Evolutionary conservation across 1,140 invertebrate genomes (phyloP), one percentile per base, ranked within the genome.

Genomic region (Phthorimaea operculella): DNA sequence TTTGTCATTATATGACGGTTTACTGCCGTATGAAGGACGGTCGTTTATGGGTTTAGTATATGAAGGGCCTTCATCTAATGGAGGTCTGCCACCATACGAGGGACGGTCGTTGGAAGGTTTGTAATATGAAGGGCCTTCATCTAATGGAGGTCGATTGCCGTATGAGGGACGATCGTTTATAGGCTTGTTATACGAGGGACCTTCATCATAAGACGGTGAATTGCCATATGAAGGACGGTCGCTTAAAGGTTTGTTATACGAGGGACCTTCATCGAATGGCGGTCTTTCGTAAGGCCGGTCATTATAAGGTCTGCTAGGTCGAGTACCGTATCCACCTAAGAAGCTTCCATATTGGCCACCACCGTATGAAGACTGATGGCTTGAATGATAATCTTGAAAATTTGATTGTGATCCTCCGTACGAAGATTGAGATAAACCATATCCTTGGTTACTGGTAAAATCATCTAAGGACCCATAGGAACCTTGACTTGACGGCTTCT

Each of bases 191-290:
- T 58, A 59, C 0, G 16, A 44, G 34, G 63, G 54, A 15, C 28
- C 21, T 17, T 52, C 36, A 4, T 47, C 57, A 57, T 64, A 58
- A 0, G 34, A 10, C 18, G 59, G 55, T 14, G 48, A 57, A 36
- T 11, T 21, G n/a, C 47, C 56, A 36, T 63, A 61, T 51, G 57
- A 49, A 47, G 54, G 42, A 54, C 59, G 55, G 36, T 50, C 57
- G 47, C 52, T 10, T 21, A 28, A 11, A 28, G 48, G 48, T 33
- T 50, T 50, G 21, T 10, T 36, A 51, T 51, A 64, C 44, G 51
- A 49, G 33, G 42, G 48, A 9, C 50, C 45, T 34, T 44, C 16
- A 12, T 49, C 52, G 28, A 48, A 36, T 33, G 33, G 7, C 14
- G 60, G 60, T 57, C 50, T 50, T 45, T 11, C 21, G 28, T 52